phyloP scores from a whole-genome alignment of 2,888 invertebrate species.

The Metallyticus violacea region DNA sequence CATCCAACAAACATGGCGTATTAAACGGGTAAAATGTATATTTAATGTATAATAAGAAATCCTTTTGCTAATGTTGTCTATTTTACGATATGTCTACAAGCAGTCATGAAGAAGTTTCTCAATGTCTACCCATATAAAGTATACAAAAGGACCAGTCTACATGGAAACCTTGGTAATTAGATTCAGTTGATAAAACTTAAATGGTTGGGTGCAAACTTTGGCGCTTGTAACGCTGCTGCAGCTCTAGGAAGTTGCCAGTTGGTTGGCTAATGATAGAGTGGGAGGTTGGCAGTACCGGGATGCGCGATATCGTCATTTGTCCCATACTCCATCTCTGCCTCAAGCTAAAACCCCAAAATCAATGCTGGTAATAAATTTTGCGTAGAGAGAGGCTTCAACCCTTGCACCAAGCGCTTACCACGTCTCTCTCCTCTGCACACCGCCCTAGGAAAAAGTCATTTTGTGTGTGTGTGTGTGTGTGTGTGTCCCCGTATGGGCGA shows the following conservation, averaged over 20 bases:
- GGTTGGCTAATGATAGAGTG: background rate
- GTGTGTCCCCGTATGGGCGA: background rate
- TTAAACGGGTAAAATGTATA: too few relatives aligned
- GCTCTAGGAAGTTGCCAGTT: background rate
- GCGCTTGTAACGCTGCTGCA: background rate
- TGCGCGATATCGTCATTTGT: conserved; percentile 15
- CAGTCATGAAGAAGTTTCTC: too few relatives aligned
- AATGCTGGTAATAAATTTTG: conserved; percentile 23
- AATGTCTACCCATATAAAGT: background rate
- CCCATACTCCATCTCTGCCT: conserved; percentile 9
- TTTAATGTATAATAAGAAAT: too few relatives aligned
- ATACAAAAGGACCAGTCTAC: background rate
- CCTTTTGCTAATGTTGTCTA: too few relatives aligned
- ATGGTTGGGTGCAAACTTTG: background rate
- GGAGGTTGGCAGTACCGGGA: background rate
- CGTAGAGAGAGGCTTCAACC: background rate
- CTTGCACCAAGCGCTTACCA: background rate
- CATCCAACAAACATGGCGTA: too few relatives aligned
- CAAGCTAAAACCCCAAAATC: conserved; percentile 17
- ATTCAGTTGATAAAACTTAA: background rate
- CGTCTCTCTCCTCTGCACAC: background rate
- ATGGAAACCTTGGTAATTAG: background rate
- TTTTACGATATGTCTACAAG: too few relatives aligned
- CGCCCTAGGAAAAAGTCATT: background rate
- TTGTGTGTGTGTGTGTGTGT: too few relatives aligned